These are phyloP conservation scores for Rhopalosiphum padi DNA, from an alignment of 1,140 invertebrate species.

Conservation along the genomic window DNA sequence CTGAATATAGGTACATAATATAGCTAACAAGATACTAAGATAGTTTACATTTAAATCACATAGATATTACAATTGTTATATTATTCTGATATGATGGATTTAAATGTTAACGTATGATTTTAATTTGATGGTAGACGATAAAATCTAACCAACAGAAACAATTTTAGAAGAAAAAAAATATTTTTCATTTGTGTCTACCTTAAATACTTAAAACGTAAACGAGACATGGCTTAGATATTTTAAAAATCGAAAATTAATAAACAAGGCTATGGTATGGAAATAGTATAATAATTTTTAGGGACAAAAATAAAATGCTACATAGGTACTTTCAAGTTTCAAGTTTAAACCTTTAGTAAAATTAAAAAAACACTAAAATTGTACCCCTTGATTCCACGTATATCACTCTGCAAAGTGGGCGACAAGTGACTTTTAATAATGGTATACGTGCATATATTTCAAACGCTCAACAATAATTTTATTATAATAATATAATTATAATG, in stretches of 20 bases:
- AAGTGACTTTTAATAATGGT: not conserved
- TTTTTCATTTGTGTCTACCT: not conserved
- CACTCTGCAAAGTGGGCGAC: not conserved
- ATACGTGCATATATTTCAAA: not conserved
- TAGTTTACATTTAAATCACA: too few species aligned
- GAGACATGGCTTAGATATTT: not conserved
- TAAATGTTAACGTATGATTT: not conserved
- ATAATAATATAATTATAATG: not conserved
- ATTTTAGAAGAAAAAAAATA: too few species aligned
- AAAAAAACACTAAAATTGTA: not conserved
- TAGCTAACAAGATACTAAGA: too few species aligned
- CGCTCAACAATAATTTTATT: not conserved
- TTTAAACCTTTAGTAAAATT: not conserved
- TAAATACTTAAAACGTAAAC: not conserved
- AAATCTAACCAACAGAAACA: not conserved
- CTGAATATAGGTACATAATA: too few species aligned
- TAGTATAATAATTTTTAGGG: not conserved
- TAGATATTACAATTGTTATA: not conserved
- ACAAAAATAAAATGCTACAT: not conserved
- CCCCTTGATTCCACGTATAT: not conserved
- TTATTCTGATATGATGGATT: not conserved
- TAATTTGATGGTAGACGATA: too few species aligned
- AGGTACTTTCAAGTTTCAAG: not conserved
- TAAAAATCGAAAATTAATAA: not conserved
- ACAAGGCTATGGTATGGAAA: not conserved